A percentile compares a stretch with the other conserved stretches of the same genome.
These are phyloP conservation scores for Acrocyrtus sp. DNA, from an alignment of 2,888 invertebrate species.

Conservation along the genomic window DNA sequence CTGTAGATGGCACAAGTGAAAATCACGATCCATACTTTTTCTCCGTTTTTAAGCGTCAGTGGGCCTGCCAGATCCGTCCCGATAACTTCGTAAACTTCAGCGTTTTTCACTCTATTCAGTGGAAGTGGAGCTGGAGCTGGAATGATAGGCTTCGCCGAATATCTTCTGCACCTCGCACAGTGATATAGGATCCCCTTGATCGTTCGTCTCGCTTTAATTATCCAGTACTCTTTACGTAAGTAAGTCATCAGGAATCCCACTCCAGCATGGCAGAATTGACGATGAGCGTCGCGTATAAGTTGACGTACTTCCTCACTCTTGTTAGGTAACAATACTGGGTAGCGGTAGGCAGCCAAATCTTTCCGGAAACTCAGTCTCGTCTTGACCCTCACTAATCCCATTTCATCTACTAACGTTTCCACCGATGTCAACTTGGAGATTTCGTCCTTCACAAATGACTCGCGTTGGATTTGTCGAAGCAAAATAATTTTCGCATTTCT, in stretches of 20 bases:
- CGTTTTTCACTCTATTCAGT: constrained; percentile 2
- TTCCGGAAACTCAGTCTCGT: constrained; percentile 7
- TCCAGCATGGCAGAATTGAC: constrained; percentile 11
- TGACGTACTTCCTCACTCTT: background rate
- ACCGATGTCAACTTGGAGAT: background rate
- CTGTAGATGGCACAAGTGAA: constrained; percentile 66
- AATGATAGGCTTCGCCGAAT: background rate
- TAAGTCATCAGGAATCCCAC: constrained; percentile 11
- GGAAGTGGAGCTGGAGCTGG: background rate
- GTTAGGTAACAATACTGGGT: constrained; percentile 10
- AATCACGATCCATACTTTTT: constrained; percentile 65
- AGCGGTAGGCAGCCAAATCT: background rate
- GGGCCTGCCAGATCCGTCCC: constrained; percentile 66
- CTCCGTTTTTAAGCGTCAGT: constrained; percentile 60
- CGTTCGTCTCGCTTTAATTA: background rate
- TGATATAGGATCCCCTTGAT: background rate
- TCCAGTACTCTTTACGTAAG: constrained; percentile 1
- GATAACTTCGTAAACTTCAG: constrained; percentile 50
- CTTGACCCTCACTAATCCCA: background rate
- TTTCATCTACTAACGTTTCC: background rate
- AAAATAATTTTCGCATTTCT: background rate
- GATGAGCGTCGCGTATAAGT: constrained; percentile 3
- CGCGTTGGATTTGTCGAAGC: background rate
- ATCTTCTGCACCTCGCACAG: background rate
- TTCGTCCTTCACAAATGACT: background rate